Conservation (phyloP, 1,140 invertebrate species). For the Tetragonula clypearis region DNA sequence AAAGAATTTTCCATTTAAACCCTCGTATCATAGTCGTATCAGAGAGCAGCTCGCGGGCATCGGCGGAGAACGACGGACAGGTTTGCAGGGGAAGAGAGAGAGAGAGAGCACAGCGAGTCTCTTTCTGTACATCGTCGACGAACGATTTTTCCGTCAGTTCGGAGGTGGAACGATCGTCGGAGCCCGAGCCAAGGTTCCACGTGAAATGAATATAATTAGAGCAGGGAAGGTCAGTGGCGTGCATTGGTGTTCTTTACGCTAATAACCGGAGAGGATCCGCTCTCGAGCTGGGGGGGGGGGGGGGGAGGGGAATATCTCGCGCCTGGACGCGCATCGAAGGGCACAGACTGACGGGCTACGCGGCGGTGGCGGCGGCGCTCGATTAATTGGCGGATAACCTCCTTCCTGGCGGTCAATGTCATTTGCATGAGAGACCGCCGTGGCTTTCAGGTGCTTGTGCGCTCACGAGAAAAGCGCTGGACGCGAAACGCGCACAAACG, state of each 20-base stretch:
- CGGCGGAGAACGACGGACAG: not conserved
- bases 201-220: conserved; percentile 52
- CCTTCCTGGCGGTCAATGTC: conserved; percentile 65
- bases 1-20: conserved; percentile 20
- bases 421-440: conserved; percentile 58
- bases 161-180: not conserved
- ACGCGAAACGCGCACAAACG: not conserved
- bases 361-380: conserved; percentile 56
- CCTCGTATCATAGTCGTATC: conserved; percentile 11
- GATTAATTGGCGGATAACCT: conserved; percentile 71
- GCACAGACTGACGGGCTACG: conserved; percentile 57
- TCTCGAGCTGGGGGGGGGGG: not conserved
- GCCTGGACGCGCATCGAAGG: conserved; percentile 58
- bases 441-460: no score
- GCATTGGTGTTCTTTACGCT: conserved; percentile 5
- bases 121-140: no score
- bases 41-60: not conserved
- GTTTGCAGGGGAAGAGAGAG: not conserved
- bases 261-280: conserved; percentile 51
- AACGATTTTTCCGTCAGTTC: conserved; percentile 13
- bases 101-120: not conserved
- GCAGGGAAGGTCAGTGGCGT: conserved; percentile 32
- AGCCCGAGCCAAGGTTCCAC: conserved; percentile 20
- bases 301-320: conserved; percentile 47
- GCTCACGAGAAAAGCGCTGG: not conserved